phyloP scores from a whole-genome alignment of 2,888 invertebrate genomes.

The Cephus rjabovi region DNA sequence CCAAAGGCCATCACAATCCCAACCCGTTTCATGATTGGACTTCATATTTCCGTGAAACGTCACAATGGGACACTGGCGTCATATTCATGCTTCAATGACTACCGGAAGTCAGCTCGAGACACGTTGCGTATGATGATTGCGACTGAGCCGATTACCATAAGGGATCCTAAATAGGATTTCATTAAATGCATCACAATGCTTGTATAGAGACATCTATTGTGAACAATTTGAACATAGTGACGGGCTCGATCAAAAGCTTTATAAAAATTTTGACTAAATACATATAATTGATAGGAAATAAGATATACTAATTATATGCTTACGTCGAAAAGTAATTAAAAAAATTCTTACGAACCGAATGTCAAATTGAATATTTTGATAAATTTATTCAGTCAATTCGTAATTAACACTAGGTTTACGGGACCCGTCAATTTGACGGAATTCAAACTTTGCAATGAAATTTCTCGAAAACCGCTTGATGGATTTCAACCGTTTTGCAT shows the following conservation, averaged over 20 bases:
- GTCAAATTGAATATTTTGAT: not conserved
- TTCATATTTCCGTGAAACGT: not conserved
- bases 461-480: no score
- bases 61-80: constrained; percentile 5
- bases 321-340: not conserved
- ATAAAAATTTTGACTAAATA: not conserved
- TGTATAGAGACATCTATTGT: not conserved
- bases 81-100: constrained; percentile 17
- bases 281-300: not conserved
- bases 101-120: constrained; percentile 12
- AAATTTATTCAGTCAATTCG: not conserved
- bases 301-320: not conserved
- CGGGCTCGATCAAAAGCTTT: not conserved
- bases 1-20: not conserved
- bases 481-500: no score
- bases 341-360: not conserved
- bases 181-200: not conserved
- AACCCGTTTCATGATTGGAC: not conserved
- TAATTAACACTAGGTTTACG: not conserved
- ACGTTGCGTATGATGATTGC: constrained; percentile 5
- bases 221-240: not conserved
- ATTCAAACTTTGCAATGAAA: no score
- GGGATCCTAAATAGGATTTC: not conserved
- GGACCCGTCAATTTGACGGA: no score
- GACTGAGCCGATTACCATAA: not conserved